Percentiles rank a stretch among this genome's conserved stretches.
phyloP scores from a whole-genome alignment of 2,797 vertebrate species.

The Anas capensis region DNA sequence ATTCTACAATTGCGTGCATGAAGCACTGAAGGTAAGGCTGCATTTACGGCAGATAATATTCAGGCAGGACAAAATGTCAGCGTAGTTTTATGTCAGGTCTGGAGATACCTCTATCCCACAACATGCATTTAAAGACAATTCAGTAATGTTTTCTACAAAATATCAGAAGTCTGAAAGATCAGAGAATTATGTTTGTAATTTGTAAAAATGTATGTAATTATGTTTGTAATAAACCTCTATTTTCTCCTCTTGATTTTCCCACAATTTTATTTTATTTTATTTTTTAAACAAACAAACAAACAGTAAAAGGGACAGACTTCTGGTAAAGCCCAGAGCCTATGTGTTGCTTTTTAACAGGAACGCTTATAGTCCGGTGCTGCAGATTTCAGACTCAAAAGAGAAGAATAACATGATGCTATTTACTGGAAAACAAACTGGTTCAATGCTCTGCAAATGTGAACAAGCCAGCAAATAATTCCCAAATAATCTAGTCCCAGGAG shows the following conservation, averaged over 20 bases:
- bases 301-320: background rate
- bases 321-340: background rate
- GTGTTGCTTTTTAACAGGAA: background rate
- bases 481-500: background rate
- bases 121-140: background rate
- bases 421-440: background rate
- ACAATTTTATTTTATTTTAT: background rate
- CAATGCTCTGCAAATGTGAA: background rate
- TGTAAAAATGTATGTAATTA: background rate
- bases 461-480: background rate
- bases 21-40: background rate
- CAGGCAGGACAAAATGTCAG: background rate
- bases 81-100: background rate
- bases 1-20: accelerated
- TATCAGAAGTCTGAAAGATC: background rate
- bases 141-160: background rate
- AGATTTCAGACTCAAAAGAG: background rate
- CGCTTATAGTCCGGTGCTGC: background rate
- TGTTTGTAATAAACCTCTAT: background rate
- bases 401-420: background rate
- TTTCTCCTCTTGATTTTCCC: background rate
- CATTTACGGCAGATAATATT: background rate
- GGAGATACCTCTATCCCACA: background rate
- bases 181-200: background rate
- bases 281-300: no score